Percentiles rank a stretch among this genome's conserved stretches.
Evolutionary conservation across 1,140 invertebrate genomes (phyloP).

Genomic region (Steinernema khuongi): DNA sequence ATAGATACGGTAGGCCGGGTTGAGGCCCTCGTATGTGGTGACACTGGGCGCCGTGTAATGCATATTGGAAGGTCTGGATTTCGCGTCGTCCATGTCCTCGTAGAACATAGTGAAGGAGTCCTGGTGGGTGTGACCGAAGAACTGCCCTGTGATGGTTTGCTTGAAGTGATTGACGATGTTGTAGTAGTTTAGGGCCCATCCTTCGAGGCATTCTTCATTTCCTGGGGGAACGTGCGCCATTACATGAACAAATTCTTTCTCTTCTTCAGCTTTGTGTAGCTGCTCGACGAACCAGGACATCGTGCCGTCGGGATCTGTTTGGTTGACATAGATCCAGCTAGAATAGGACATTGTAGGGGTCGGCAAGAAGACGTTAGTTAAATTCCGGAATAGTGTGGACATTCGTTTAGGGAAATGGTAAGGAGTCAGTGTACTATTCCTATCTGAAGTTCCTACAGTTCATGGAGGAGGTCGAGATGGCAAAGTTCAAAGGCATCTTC

Average conservation of each 20-base stretch:
- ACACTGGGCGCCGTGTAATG: constrained; percentile 48
- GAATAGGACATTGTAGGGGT: constrained; percentile 62
- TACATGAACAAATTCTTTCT: constrained; percentile 88
- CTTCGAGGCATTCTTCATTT: constrained; percentile 65
- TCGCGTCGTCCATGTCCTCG: constrained; percentile 53
- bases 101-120: constrained; percentile 79
- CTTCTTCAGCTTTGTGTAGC: constrained; percentile 83
- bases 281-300: constrained; percentile 91
- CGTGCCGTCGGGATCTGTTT: constrained; percentile 87
- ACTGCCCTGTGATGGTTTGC: constrained; percentile 81
- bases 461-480: no score
- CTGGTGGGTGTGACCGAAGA: constrained; percentile 89
- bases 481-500: no score
- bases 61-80: constrained; percentile 28
- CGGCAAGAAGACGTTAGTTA: background rate
- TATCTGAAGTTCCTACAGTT: no score
- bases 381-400: no score
- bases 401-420: no score
- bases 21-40: constrained; percentile 49
- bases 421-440: no score
- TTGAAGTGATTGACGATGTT: constrained; percentile 69
- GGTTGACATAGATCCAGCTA: constrained; percentile 90
- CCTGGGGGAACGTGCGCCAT: constrained; percentile 85
- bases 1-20: constrained; percentile 56
- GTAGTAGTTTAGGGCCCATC: constrained; percentile 65